Base-by-base conservation (phyloP, 2,113 vertebrate species). In the Festucalex cinctus region DNA sequence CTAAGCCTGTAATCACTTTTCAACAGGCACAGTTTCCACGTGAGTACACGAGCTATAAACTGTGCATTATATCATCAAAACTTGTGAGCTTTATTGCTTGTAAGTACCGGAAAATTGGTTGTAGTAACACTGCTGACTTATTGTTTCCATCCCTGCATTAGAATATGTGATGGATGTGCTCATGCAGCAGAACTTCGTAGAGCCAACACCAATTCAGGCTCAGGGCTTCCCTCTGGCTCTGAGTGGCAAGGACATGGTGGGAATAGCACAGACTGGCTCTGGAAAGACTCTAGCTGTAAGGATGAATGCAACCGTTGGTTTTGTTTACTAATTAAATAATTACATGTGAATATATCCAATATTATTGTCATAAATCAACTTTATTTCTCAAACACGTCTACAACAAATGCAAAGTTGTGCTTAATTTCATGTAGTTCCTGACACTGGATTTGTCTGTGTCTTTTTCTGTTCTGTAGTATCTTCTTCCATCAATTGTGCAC, bases 201-300 rank as follows among this genome's bases (percentile, higher is more conserved):
- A 99, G 83, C 97, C 97, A 24, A 98, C 96, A 77, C 94, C 97
- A 0, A 98, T 98, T 85, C 97, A 99, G 87, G 91, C 94, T 74
- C 97, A 98, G 83, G 96, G 96, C 46, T 99, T 98, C 77, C 96
- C 97, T 0, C 82, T 95, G 53, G 97, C 97, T 7, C 91, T 99
- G 46, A 98, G 95, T 1, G 97, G 97, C 26, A 92, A 91, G n/a
- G 97, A 99, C 84, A 95, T 98, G 97, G 97, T 99, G 90, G 97
- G 97, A 88, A 99, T 99, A 68, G 96, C 97, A 0, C 96, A 99
- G 88, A 99, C 97, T 0, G 97, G 97, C 71, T 99, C 97, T 51
- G 97, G 97, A 72, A 99, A 99, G 85, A 99, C 97, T 0, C 84
- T 99, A 60, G 94, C 97, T 54, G 97, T 98, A 90, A 92, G 92